Conservation (phyloP, 2,113 vertebrate species). For the Pyrgilauda ruficollis region DNA sequence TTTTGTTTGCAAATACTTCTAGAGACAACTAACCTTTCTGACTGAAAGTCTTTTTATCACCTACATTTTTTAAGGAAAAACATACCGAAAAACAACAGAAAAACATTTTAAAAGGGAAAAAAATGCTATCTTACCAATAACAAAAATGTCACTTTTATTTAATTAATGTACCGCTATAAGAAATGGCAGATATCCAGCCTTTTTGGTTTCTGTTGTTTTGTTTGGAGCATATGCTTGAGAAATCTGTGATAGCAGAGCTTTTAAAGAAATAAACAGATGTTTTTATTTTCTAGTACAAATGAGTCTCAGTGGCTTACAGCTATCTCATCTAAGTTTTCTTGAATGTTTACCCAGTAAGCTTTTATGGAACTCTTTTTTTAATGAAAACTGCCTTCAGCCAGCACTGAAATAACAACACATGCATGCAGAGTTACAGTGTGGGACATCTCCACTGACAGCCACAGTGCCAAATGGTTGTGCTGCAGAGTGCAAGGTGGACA, state of each 20-base stretch:
- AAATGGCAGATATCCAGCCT: background rate
- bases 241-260: background rate
- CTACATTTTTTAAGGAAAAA: background rate
- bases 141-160: background rate
- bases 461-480: background rate
- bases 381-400: background rate
- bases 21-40: background rate
- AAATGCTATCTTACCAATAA: background rate
- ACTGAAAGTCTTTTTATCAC: background rate
- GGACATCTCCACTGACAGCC: background rate
- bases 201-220: background rate
- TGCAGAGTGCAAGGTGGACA: background rate
- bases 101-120: background rate
- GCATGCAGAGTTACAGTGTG: fast-evolving
- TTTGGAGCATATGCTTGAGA: background rate
- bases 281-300: background rate
- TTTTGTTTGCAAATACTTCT: background rate
- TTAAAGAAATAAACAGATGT: background rate
- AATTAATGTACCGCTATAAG: background rate
- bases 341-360: background rate
- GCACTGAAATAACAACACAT: background rate
- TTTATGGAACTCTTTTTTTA: background rate
- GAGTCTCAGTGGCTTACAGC: background rate
- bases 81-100: background rate
- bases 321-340: background rate